phyloP scores from a whole-genome alignment of 1,140 invertebrate species.

The Cardiocondyla obscurior region DNA sequence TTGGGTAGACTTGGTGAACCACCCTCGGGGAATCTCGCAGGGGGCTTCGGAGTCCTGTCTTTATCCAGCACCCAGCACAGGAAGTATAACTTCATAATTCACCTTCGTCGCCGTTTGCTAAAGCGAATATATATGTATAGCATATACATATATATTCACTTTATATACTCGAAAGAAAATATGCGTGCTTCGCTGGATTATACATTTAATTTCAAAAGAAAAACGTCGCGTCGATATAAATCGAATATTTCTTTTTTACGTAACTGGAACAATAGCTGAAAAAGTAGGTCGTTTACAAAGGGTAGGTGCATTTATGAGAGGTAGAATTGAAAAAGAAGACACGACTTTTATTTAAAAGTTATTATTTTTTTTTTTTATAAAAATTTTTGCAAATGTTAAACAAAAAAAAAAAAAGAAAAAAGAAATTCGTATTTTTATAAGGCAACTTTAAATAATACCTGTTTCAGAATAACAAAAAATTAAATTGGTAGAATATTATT shows the following conservation, averaged over 20 bases:
- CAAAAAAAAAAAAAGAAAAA: too few species aligned
- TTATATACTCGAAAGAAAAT: background rate
- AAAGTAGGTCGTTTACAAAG: background rate
- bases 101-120: background rate
- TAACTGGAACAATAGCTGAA: background rate
- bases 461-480: background rate
- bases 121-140: background rate
- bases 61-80: slow-evolving; percentile 27
- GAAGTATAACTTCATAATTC: slow-evolving; percentile 62
- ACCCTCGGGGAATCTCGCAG: slow-evolving; percentile 32
- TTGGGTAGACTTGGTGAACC: slow-evolving; percentile 38
- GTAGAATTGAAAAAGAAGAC: background rate
- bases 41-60: slow-evolving; percentile 49
- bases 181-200: background rate
- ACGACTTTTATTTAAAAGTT: background rate
- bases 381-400: too few species aligned
- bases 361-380: too few species aligned
- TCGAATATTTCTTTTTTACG: background rate
- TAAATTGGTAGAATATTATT: background rate
- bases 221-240: background rate
- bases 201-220: background rate
- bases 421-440: too few species aligned
- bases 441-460: background rate
- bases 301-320: background rate
- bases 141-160: too few species aligned